Conservation (phyloP, 2,888 invertebrate species). For the Metalampra italica region DNA sequence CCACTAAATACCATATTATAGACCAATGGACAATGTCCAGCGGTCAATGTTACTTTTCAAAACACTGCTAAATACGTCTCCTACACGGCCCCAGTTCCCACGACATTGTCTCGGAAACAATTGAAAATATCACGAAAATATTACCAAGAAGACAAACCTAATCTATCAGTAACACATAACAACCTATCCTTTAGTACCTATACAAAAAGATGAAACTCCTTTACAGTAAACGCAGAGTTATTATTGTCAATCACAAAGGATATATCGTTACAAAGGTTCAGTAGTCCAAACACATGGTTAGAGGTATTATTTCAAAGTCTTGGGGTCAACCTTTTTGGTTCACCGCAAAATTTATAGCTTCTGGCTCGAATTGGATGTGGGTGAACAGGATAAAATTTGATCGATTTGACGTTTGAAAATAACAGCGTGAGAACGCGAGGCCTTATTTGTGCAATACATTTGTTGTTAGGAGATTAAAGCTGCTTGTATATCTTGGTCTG, state of each 20-base stretch:
- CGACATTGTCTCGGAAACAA: slow-evolving; percentile 55
- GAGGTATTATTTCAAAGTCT: slow-evolving; percentile 46
- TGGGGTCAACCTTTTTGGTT: slow-evolving; percentile 52
- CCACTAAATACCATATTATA: slow-evolving; percentile 65
- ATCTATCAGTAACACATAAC: neutral
- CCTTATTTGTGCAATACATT: slow-evolving; percentile 1
- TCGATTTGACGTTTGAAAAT: slow-evolving; percentile 24
- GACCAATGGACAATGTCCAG: slow-evolving; percentile 55
- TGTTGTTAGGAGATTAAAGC: slow-evolving; percentile 2
- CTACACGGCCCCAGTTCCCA: slow-evolving; percentile 50
- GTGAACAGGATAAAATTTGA: slow-evolving; percentile 43
- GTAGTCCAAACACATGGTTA: slow-evolving; percentile 54
- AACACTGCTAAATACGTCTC: slow-evolving; percentile 34
- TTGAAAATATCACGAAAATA: slow-evolving; percentile 54
- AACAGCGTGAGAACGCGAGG: slow-evolving; percentile 42
- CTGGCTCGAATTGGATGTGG: slow-evolving; percentile 25
- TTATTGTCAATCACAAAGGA: slow-evolving; percentile 25
- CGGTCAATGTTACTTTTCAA: slow-evolving; percentile 57
- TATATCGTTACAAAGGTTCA: slow-evolving; percentile 32
- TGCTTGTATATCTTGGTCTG: neutral
- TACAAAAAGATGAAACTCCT: slow-evolving; percentile 15
- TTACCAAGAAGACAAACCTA: slow-evolving; percentile 29
- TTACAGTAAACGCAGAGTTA: slow-evolving; percentile 8
- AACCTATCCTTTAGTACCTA: slow-evolving; percentile 9
- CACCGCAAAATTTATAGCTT: slow-evolving; percentile 32